Evolutionary conservation across 92 coral and sea anemone species (phyloP).

Genomic region (Parazoanthus darwini): DNA sequence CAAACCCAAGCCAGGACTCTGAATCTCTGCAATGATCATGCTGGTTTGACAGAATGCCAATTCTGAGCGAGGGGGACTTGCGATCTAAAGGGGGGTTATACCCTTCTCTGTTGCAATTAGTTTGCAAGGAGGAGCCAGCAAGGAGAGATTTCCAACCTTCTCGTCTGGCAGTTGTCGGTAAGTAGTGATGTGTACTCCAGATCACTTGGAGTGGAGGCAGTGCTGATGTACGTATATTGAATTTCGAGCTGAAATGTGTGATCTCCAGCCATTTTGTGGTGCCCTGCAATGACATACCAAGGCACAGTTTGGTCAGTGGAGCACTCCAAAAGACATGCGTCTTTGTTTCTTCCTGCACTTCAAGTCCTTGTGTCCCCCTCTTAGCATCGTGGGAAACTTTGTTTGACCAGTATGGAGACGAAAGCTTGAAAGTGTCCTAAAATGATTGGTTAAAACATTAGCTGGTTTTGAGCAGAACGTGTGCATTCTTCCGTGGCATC

Average conservation of each 20-base stretch:
- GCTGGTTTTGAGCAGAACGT: not conserved
- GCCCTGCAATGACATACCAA: not conserved
- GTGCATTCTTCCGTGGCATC: too few species aligned
- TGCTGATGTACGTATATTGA: not conserved
- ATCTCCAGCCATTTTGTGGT: conserved; percentile 17
- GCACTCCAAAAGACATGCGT: conserved; percentile 26
- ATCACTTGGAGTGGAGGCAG: conserved; percentile 3
- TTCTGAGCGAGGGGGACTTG: not conserved
- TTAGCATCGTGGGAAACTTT: not conserved
- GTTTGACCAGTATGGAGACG: not conserved
- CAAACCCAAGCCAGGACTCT: conserved; percentile 1
- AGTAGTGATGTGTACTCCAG: not conserved
- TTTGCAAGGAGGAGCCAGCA: conserved; percentile 9
- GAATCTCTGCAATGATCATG: not conserved
- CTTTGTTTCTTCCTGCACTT: not conserved
- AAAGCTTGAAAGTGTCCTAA: not conserved
- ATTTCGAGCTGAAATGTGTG: not conserved
- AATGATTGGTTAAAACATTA: too few species aligned
- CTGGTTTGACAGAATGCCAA: not conserved
- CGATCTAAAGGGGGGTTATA: not conserved
- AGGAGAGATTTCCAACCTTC: conserved; percentile 13
- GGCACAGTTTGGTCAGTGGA: conserved; percentile 6
- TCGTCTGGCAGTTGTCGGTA: not conserved
- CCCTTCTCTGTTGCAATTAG: conserved; percentile 2
- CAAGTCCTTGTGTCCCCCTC: not conserved